Evolutionary conservation across 2,888 invertebrate genomes (phyloP).

Genomic region (Psylliodes chrysocephalus): DNA sequence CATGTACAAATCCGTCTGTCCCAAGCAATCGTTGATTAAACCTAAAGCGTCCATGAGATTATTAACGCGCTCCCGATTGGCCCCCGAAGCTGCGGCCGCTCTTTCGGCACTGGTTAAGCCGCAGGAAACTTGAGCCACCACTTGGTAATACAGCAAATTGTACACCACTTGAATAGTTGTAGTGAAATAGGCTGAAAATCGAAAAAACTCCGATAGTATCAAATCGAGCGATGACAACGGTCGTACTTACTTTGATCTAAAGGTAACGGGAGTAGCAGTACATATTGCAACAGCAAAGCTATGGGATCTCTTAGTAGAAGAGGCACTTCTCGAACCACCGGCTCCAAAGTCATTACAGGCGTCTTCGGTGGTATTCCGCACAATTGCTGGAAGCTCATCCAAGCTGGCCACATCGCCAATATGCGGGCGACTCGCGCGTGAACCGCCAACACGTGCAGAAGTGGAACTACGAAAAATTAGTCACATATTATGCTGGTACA

Average conservation of each 20-base stretch:
- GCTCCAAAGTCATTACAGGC: conserved; percentile 59
- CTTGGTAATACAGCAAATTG: conserved; percentile 90
- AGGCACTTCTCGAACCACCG: conserved; percentile 75
- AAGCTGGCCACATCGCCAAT: conserved; percentile 71
- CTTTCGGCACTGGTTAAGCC: conserved; percentile 74
- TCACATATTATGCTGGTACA: too few relatives aligned
- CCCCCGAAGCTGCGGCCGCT: conserved; percentile 60
- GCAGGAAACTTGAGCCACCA: conserved; percentile 82
- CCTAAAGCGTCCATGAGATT: conserved; percentile 62
- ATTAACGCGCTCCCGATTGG: conserved; percentile 52
- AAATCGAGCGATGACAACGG: neutral
- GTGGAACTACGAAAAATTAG: conserved; percentile 72
- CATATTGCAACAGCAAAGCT: conserved; percentile 86
- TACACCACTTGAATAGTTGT: conserved; percentile 88
- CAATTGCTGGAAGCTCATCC: conserved; percentile 67
- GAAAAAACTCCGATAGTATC: conserved; percentile 5
- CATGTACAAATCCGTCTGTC: conserved; percentile 71
- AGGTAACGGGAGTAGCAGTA: conserved; percentile 85
- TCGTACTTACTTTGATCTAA: conserved; percentile 82
- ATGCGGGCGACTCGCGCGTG: conserved; percentile 80
- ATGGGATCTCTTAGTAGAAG: conserved; percentile 87
- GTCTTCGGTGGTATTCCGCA: conserved; percentile 63
- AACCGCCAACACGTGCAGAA: conserved; percentile 87
- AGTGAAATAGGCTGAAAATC: conserved; percentile 84
- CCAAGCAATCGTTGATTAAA: conserved; percentile 65